Base-by-base conservation (phyloP, 2,888 invertebrate species). In the Sminthurinus aureus region DNA sequence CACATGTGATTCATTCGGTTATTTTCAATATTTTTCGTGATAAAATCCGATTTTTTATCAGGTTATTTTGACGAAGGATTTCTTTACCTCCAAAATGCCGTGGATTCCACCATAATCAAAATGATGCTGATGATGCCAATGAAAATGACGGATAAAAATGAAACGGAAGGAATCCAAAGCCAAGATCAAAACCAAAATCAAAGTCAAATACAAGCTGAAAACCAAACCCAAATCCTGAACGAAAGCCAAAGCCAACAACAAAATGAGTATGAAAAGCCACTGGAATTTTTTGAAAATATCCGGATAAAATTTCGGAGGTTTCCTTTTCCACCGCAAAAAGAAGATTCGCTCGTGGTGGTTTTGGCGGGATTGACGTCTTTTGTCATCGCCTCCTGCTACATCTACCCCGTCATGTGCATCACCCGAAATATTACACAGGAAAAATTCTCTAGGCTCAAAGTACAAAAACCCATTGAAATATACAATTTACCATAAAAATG, bases 341-440 rank as follows among this genome's bases (percentile, higher is more conserved):
- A 92, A 26, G 96, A 96, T 90, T 90, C 92, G 0, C 92, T 84
- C 24, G 18, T 84, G 1, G 50, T 81, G n/a, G 78, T 76, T 11
- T 66, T 84, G 26, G 78, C 82, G 50, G 81, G 76, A 13, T 87
- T 86, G 86, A 66, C 86, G 4, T 84, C 86, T 8, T 74, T 85
- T 22, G 79, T 87, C 15, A 77, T 85, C 22, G 79, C 84, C 83
- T 22, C 85, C 24, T 79, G 83, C 52, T 96, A 95, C 89, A 93
- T 95, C 80, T 95, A 96, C 90, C 94, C 94, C 0, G 94, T 94
- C 81, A 93, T 95, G 24, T 95, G 94, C 89, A 94, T 94, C 51
- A 94, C 94, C 0, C 94, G 94, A 90, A 93, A 93, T 75, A 92
- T 95, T 51, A 93, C 94, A 0, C 91, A 93, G 67, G 95, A 96